These are phyloP conservation scores for Apotomis turbidana DNA, from an alignment of 2,888 invertebrate species.

Conservation along the genomic window DNA sequence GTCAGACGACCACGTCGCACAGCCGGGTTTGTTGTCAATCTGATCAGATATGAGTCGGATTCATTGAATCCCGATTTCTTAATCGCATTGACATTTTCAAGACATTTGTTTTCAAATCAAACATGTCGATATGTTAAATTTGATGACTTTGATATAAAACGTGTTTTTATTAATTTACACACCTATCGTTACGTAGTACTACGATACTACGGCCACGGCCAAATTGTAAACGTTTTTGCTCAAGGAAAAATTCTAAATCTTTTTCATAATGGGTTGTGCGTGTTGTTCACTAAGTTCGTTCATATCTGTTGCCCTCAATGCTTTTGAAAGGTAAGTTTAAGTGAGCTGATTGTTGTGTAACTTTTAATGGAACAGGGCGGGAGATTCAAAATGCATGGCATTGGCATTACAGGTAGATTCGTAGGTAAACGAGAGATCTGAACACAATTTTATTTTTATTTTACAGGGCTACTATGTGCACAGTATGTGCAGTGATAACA, in stretches of 20 bases:
- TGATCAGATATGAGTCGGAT: no score
- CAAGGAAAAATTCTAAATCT: conserved; percentile 22
- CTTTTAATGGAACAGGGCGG: no score
- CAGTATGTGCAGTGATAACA: conserved; percentile 71
- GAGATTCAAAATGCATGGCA: no score
- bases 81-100: background rate
- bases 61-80: background rate
- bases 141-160: background rate
- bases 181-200: no score
- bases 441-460: conserved; percentile 2
- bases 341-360: background rate
- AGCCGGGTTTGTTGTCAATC: no score
- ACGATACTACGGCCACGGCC: no score
- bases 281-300: conserved; percentile 72
- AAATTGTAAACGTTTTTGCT: background rate
- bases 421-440: no score
- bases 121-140: conserved; percentile 4
- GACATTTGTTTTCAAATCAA: background rate
- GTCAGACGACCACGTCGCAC: background rate
- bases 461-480: conserved; percentile 72
- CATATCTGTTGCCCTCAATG: conserved; percentile 68
- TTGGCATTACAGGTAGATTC: no score
- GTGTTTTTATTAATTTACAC: background rate
- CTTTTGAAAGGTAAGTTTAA: conserved; percentile 66
- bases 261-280: conserved; percentile 71